Conservation (phyloP, 2,888 invertebrate species). For the Unio delphinus region DNA sequence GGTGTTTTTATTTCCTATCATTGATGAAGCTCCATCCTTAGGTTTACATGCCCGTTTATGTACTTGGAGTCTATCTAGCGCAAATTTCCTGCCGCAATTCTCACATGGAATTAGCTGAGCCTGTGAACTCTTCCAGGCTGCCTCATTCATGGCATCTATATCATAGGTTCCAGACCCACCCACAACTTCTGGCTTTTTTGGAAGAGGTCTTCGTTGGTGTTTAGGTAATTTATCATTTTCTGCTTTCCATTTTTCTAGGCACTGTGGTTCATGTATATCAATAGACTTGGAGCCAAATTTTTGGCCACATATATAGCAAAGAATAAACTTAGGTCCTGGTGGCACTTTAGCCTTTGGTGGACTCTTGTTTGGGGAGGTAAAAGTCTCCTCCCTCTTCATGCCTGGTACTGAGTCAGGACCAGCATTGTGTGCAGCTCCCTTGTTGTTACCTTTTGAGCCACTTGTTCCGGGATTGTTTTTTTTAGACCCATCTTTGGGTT, state of each 20-base stretch:
- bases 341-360: conserved; percentile 36
- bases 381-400: conserved; percentile 40
- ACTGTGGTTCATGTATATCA: conserved; percentile 80
- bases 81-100: conserved; percentile 79
- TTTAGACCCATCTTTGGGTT: conserved; percentile 35
- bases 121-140: conserved; percentile 77
- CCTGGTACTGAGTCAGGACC: conserved; percentile 24
- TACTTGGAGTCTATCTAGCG: conserved; percentile 77
- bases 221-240: conserved; percentile 77
- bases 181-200: conserved; percentile 75
- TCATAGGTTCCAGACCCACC: conserved; percentile 49
- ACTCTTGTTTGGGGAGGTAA: conserved; percentile 37
- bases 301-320: conserved; percentile 79
- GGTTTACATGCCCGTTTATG: conserved; percentile 76
- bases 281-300: conserved; percentile 79
- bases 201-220: conserved; percentile 74
- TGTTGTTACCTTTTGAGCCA: too few relatives aligned
- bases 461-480: conserved; percentile 4
- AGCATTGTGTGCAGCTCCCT: not conserved
- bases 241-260: conserved; percentile 77
- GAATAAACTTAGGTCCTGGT: conserved; percentile 66
- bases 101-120: conserved; percentile 77
- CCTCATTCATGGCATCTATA: conserved; percentile 74
- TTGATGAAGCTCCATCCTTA: too few relatives aligned
- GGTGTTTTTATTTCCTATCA: too few relatives aligned